phyloP scores from a whole-genome alignment of 1,140 invertebrate genomes.

The Saccostrea cuccullata region DNA sequence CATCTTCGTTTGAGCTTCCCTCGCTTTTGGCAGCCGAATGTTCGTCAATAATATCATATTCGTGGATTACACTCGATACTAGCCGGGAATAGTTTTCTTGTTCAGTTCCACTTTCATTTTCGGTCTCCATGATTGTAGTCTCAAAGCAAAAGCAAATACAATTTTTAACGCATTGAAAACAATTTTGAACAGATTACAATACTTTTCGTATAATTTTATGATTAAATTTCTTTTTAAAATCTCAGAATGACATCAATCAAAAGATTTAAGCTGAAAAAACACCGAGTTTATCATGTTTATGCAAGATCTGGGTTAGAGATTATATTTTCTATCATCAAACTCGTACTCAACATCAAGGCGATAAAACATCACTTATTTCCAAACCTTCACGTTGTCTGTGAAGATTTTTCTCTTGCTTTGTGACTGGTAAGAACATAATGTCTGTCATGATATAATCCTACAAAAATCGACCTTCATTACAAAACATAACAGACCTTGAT shows the following conservation, averaged over 20 bases:
- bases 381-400: not conserved
- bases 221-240: no score
- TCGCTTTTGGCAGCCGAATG: slow-evolving; percentile 31
- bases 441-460: no score
- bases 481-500: no score
- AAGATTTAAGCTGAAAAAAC: no score
- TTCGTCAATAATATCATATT: slow-evolving; percentile 66
- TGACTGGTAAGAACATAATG: not conserved
- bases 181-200: no score
- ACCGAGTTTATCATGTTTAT: no score
- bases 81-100: slow-evolving; percentile 42
- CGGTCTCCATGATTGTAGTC: slow-evolving; percentile 21
- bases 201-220: no score
- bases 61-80: slow-evolving; percentile 59
- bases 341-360: not conserved
- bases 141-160: not conserved
- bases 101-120: slow-evolving; percentile 36
- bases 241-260: no score
- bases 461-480: no score
- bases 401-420: not conserved
- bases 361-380: not conserved
- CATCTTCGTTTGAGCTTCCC: slow-evolving; percentile 16
- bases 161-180: no score
- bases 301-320: not conserved
- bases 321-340: slow-evolving; percentile 8